Conservation (phyloP, 2,113 vertebrate genomes). For the Haemorhous mexicanus region DNA sequence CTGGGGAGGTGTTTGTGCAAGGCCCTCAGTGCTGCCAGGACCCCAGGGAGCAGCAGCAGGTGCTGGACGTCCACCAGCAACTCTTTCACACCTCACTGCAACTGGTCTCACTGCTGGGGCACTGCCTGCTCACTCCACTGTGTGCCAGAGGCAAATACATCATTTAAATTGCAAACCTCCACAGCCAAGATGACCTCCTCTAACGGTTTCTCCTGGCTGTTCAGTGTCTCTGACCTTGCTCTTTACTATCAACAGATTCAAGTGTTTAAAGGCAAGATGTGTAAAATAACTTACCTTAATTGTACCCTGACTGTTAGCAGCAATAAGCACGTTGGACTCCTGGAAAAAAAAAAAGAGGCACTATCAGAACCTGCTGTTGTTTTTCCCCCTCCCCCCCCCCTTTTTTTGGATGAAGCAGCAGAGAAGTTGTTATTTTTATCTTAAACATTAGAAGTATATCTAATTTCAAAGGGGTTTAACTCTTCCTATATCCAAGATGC, state of each 20-base stretch:
- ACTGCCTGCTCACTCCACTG: neutral
- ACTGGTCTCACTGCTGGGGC: neutral
- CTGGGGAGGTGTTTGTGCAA: neutral
- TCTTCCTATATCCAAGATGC: neutral
- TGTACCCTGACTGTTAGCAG: conserved; percentile 99
- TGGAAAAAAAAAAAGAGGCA: conserved; percentile 68
- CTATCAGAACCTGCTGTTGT: conserved; percentile 23
- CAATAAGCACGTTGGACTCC: conserved; percentile 98
- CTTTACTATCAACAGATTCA: neutral
- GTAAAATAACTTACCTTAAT: conserved; percentile 89
- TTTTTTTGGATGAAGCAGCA: neutral
- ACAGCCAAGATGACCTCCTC: neutral
- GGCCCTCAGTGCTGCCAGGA: neutral
- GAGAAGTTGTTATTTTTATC: neutral
- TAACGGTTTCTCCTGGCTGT: neutral
- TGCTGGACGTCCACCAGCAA: neutral
- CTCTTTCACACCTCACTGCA: neutral
- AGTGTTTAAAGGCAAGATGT: conserved; percentile 3
- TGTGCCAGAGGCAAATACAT: neutral
- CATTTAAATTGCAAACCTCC: neutral
- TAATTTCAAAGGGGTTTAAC: conserved; percentile 16
- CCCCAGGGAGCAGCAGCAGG: neutral
- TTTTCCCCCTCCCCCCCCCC: accelerated
- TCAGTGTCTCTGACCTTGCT: neutral
- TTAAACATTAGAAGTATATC: neutral